Evolutionary conservation across 1,140 invertebrate species (phyloP), one percentile per base, ranked within the genome.

Genomic region (Lepidotrigona ventralis): DNA sequence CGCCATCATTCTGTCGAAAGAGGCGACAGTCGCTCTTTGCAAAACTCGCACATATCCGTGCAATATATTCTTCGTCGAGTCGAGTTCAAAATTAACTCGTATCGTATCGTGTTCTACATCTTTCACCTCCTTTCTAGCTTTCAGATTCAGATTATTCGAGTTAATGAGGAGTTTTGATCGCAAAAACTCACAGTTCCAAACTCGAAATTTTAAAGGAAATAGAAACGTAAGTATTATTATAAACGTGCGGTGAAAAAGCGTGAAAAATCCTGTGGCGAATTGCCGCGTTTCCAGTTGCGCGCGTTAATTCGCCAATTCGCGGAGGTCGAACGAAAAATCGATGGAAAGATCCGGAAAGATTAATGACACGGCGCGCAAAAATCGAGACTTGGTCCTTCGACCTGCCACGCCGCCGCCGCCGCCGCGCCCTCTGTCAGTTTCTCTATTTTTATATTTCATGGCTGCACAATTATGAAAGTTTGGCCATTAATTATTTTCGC

Each of bases 401-500:
- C 33, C 29, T 51, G 2, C 74, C 3, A 46, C 6, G 39, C 39
- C 39, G 39, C 39, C 33, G 33, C 33, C 33, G 33, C 33, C 39
- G 39, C 39, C 39, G 39, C 9, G 39, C 63, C 12, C 14, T 21
- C 51, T 17, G 14, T 29, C 19, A 23, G 39, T 14, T 76, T 70
- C 60, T 71, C 53, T 72, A 79, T 79, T 86, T 85, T 85, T 81
- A 74, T 70, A 29, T 87, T 80, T 74, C 74, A 70, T 63, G 74
- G 74, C 82, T 70, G 74, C 69, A 29, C 78, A 87, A 87, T 79
- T 81, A 81, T 85, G 73, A 75, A 88, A 88, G 86, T 88, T 88
- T 21, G 51, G 56, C 69, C 86, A 85, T 88, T 88, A 87, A 88
- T 88, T 87, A 88, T 88, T 87, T 63, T 71, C 78, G 58, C 75